Percentiles rank a stretch among this genome's conserved stretches.
Evolutionary conservation across 2,888 invertebrate genomes (phyloP).

Genomic region (Lepidochrysops patricia): DNA sequence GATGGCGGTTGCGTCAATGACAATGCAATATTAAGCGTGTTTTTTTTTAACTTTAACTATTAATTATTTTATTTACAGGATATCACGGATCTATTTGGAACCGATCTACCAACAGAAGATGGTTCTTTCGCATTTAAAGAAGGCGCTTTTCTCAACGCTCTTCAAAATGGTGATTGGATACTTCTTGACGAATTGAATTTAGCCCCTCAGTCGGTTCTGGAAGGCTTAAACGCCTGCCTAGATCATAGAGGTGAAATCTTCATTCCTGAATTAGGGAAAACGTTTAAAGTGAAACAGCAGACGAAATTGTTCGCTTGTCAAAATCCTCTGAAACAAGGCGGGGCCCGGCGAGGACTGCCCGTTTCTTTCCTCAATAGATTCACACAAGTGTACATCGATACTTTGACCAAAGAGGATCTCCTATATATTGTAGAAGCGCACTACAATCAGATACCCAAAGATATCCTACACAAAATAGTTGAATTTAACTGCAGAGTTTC

Average conservation of each 20-base stretch:
- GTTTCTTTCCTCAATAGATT: conserved; percentile 98
- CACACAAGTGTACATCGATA: conserved; percentile 87
- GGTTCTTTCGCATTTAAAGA: conserved; percentile 97
- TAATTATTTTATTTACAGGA: conserved; percentile 76
- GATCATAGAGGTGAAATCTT: conserved; percentile 98
- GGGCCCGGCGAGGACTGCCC: conserved; percentile 95
- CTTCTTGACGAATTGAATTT: conserved; percentile 97
- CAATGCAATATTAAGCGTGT: too few relatives aligned
- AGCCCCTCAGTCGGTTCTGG: conserved; percentile 97
- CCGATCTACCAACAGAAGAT: conserved; percentile 95
- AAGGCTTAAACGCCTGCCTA: conserved; percentile 98
- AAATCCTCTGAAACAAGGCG: conserved; percentile 96
- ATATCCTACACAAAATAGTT: conserved; percentile 82
- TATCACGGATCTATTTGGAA: conserved; percentile 97
- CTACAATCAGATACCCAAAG: conserved; percentile 75
- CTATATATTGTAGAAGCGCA: conserved; percentile 78
- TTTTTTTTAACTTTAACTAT: too few relatives aligned
- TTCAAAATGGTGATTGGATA: conserved; percentile 96
- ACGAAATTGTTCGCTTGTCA: conserved; percentile 97
- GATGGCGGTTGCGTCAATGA: too few relatives aligned
- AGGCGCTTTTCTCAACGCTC: conserved; percentile 94
- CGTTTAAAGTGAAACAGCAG: conserved; percentile 82
- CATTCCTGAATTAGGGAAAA: conserved; percentile 93
- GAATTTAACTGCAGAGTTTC: conserved; percentile 83
- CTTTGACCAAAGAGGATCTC: conserved; percentile 78